Evolutionary conservation across 2,797 vertebrate genomes (phyloP), one percentile per base, ranked within the genome.

Genomic region (Ceryle rudis): DNA sequence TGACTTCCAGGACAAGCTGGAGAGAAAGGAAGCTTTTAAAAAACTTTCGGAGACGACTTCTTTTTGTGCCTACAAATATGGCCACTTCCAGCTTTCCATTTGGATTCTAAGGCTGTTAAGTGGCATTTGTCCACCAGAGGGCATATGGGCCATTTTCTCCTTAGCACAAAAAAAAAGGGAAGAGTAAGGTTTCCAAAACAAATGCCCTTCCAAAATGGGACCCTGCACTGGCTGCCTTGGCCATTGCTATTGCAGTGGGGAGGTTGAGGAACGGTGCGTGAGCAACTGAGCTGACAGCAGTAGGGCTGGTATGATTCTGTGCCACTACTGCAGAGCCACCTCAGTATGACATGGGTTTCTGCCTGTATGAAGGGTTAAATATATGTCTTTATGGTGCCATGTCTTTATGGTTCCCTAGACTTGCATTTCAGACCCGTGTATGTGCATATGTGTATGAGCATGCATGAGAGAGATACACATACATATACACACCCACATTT

Each of bases 101-200:
- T 75, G n/a, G 82, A 80, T 90, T 37, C 65, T 20, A 12, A 75
- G 64, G 60, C 79, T 96, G 96, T 86, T 95, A 54, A 81, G 71
- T 65, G 84, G 54, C 64, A 65, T 93, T 78, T 92, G 91, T 95
- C 97, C 97, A 97, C 96, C 96, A 97, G 97, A 97, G 97, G 97
- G 97, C 97, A 94, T 52, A 84, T 95, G 67, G 97, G 94, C 89
- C 74, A 93, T 74, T 93, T 81, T 75, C 78, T 72, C 71, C 67
- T 15, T 19, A 41, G 58, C 78, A 35, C 67, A 71, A 29, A 74
- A 75, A 82, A 55, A 51, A 14, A 44, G 54, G 73, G 75, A 33
- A n/a, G 69, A 72, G 29, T 29, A 60, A 51, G 2, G 18, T 75
- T 94, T 84, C 83, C 55, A 73, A 71, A 71, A 71, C 47, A 67